Percentiles rank a stretch among this genome's conserved stretches.
These are phyloP conservation scores for Clitarchus hookeri DNA, from an alignment of 2,888 invertebrate species.

Conservation along the genomic window DNA sequence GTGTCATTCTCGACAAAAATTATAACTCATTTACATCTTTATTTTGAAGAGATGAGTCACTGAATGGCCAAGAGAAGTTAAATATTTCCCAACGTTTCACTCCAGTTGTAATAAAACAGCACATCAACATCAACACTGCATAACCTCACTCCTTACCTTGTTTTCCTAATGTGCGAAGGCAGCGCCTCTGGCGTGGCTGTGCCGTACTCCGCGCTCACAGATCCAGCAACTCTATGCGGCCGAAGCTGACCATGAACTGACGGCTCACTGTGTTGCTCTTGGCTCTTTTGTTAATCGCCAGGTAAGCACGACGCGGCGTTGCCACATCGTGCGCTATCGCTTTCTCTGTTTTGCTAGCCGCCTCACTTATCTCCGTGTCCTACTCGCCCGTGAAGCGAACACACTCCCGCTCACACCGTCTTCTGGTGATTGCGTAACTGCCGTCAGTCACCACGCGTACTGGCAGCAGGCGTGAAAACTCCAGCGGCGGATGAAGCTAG, in stretches of 20 bases:
- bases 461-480: background rate
- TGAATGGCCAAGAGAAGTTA: no score
- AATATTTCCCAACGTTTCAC: no score
- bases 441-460: background rate
- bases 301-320: conserved; percentile 1
- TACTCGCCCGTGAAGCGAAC: background rate
- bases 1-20: no score
- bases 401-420: background rate
- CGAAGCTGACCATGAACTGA: conserved; percentile 32
- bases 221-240: background rate
- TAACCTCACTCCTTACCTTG: background rate
- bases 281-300: conserved; percentile 31
- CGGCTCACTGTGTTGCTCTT: background rate
- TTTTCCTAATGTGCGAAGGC: background rate
- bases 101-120: no score
- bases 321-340: background rate
- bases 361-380: background rate
- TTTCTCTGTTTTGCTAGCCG: background rate
- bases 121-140: background rate
- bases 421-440: background rate
- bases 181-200: background rate
- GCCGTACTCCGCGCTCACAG: background rate
- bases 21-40: no score
- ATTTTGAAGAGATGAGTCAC: no score
- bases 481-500: background rate